Conservation (phyloP, 2,888 invertebrate species). For the Blastobasis adustella region DNA sequence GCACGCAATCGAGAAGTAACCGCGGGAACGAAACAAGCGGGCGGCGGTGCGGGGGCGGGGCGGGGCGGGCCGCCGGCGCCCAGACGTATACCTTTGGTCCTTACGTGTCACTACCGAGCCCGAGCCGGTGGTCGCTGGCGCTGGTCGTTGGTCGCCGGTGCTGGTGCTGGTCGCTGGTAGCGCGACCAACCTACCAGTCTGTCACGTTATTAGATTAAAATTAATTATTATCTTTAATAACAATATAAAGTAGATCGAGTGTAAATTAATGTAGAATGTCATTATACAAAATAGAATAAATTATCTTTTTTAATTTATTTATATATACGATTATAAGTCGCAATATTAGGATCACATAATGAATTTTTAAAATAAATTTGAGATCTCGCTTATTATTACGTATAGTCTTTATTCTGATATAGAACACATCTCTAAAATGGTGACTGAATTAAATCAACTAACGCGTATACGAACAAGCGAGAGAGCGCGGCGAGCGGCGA, state of each 20-base stretch:
- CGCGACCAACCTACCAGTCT: slow-evolving; percentile 75
- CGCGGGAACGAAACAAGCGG: slow-evolving; percentile 74
- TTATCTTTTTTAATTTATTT: slow-evolving; percentile 66
- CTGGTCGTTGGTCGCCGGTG: no score
- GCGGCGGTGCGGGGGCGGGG: slow-evolving; percentile 48
- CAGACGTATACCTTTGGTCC: slow-evolving; percentile 74
- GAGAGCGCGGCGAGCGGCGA: slow-evolving; percentile 35
- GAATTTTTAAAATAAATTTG: slow-evolving; percentile 72
- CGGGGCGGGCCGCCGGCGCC: slow-evolving; percentile 47
- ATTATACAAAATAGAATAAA: slow-evolving; percentile 74
- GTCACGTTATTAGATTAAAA: slow-evolving; percentile 75
- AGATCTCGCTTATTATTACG: slow-evolving; percentile 75
- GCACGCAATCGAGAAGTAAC: slow-evolving; percentile 77
- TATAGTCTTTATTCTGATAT: slow-evolving; percentile 71
- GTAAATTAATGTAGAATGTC: slow-evolving; percentile 72
- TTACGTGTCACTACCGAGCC: slow-evolving; percentile 18
- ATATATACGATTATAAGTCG: slow-evolving; percentile 61
- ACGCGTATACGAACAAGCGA: slow-evolving; percentile 66
- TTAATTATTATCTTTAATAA: slow-evolving; percentile 73
- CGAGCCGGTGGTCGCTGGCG: no score
- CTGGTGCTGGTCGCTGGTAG: no score
- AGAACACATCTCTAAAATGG: slow-evolving; percentile 68
- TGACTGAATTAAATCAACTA: slow-evolving; percentile 65
- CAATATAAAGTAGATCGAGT: slow-evolving; percentile 71
- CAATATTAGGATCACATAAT: slow-evolving; percentile 69